A percentile compares a stretch with the other conserved stretches of the same genome.
Evolutionary conservation across 2,113 vertebrate species (phyloP).

Genomic region (Sylvia atricapilla): DNA sequence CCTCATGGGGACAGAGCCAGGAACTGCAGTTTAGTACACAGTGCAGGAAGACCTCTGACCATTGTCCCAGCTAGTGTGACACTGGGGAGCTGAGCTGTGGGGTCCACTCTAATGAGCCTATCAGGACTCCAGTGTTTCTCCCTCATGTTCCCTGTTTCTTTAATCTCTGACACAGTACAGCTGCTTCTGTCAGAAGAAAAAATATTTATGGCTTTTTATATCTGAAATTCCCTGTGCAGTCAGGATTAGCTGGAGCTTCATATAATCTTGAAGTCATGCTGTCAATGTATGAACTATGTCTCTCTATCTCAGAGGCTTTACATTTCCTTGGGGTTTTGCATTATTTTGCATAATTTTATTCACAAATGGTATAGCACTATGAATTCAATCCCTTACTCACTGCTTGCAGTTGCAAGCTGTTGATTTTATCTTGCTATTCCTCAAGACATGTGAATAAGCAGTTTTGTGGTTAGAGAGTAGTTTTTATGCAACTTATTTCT

Average conservation of each 20-base stretch:
- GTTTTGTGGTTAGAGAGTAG: neutral
- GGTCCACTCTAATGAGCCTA: accelerated
- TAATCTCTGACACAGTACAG: neutral
- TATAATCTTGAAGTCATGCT: neutral
- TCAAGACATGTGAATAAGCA: neutral
- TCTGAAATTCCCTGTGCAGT: neutral
- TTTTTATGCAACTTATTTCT: neutral
- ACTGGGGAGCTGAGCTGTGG: accelerated
- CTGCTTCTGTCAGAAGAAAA: neutral
- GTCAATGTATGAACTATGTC: neutral
- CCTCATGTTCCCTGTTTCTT: neutral
- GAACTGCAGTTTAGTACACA: neutral
- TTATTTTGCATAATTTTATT: neutral
- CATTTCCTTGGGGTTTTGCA: neutral
- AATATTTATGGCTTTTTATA: neutral
- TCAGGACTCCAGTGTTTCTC: neutral
- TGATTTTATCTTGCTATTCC: neutral
- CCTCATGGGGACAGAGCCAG: neutral
- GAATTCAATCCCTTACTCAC: neutral
- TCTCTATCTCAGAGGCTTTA: neutral
- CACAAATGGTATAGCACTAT: neutral
- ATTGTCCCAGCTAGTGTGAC: neutral
- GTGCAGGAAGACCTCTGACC: neutral
- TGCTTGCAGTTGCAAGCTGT: neutral
- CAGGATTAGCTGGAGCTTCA: conserved; percentile 12